Percentiles rank a stretch among this genome's conserved stretches.
phyloP scores from a whole-genome alignment of 2,888 invertebrate species.

The Phymatocera aterrima region DNA sequence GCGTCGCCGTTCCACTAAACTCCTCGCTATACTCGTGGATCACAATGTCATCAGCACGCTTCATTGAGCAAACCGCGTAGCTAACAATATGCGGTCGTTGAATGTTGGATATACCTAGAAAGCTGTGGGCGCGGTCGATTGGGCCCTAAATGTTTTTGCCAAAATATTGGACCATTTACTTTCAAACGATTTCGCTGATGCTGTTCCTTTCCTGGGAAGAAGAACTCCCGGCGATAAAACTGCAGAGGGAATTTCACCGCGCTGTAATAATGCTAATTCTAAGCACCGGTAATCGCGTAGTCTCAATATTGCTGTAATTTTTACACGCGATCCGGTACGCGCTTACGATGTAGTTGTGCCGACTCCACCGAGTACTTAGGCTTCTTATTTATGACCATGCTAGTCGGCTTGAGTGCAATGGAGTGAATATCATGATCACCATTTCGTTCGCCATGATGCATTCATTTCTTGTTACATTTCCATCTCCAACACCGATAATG shows the following conservation, averaged over 20 bases:
- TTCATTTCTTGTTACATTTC: not conserved
- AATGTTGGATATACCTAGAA: not conserved
- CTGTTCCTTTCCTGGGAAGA: not conserved
- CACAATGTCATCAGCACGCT: conserved; percentile 43
- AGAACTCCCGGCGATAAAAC: not conserved
- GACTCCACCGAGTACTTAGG: not conserved
- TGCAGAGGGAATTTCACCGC: not conserved
- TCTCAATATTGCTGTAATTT: conserved; percentile 8
- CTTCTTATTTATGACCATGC: conserved; percentile 15
- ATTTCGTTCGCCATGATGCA: not conserved
- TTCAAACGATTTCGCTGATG: not conserved
- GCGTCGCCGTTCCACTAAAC: conserved; percentile 58
- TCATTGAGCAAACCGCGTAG: conserved; percentile 28
- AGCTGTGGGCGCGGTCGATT: not conserved
- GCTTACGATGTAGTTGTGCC: not conserved
- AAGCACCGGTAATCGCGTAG: conserved; percentile 29
- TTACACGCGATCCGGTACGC: not conserved
- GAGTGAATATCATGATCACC: not conserved
- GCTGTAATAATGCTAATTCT: conserved; percentile 28
- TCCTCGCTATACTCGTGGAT: conserved; percentile 46
- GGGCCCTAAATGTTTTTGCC: conserved; percentile 1
- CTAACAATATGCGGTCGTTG: conserved; percentile 4
- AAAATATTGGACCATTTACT: no score
- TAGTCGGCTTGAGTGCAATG: not conserved
- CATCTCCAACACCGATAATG: not conserved